phyloP scores from a whole-genome alignment of 2,888 invertebrate species.

The Clitarchus hookeri region DNA sequence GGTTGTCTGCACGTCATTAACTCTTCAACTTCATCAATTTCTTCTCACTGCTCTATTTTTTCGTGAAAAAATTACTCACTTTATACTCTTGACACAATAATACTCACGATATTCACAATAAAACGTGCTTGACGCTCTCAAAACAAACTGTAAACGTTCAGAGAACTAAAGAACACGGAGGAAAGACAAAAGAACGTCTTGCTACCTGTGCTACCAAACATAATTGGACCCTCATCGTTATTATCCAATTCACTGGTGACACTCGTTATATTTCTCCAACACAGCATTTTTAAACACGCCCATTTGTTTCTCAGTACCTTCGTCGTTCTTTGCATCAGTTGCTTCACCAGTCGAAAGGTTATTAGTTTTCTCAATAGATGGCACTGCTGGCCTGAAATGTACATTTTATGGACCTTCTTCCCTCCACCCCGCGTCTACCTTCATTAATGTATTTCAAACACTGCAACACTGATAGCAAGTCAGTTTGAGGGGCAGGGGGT shows the following conservation, averaged over 20 bases:
- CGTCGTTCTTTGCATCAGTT: slow-evolving; percentile 36
- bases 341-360: background rate
- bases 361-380: background rate
- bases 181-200: no score
- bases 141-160: background rate
- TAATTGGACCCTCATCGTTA: background rate
- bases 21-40: background rate
- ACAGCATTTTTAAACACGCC: background rate
- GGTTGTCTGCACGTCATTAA: no score
- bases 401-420: no score
- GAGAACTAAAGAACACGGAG: background rate
- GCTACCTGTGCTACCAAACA: background rate
- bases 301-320: background rate
- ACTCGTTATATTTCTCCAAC: background rate
- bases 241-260: background rate
- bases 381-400: no score
- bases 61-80: background rate
- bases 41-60: background rate
- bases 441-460: no score
- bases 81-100: background rate
- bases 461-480: no score
- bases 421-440: no score
- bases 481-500: no score
- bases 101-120: background rate
- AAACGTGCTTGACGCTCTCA: background rate